Conservation (phyloP, 2,113 vertebrate genomes). For the Gopherus flavomarginatus region DNA sequence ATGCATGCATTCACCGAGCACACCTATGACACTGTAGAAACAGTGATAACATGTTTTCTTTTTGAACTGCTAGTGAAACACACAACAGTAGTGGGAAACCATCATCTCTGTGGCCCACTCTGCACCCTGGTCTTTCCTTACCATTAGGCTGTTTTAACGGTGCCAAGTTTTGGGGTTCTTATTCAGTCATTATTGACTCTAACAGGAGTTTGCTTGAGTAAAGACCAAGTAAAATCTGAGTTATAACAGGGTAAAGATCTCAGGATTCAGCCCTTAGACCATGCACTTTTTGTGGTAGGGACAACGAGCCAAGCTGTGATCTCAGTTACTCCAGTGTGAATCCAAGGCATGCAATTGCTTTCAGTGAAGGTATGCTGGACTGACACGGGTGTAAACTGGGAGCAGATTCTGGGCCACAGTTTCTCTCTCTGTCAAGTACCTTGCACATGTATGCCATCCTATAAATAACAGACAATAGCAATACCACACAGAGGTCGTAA, state of each 20-base stretch:
- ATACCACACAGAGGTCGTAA: not conserved
- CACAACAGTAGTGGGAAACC: fast-evolving
- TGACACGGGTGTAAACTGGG: not conserved
- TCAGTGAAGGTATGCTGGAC: not conserved
- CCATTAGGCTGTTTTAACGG: not conserved
- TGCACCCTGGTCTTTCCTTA: fast-evolving
- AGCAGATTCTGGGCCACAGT: not conserved
- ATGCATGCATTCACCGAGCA: fast-evolving
- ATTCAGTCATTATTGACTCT: not conserved
- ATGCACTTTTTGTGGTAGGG: not conserved
- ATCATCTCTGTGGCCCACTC: not conserved
- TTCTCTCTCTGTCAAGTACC: not conserved
- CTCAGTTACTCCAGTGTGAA: not conserved
- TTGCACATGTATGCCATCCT: not conserved
- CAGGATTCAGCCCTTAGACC: not conserved
- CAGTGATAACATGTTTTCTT: not conserved
- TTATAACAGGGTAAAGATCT: not conserved
- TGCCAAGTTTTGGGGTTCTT: not conserved
- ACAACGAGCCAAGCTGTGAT: not conserved
- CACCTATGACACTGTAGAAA: not conserved
- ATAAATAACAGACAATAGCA: not conserved
- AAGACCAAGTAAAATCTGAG: not conserved
- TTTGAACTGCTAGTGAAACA: not conserved
- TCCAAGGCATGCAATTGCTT: not conserved
- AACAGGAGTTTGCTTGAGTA: not conserved